Percentiles rank a stretch among this genome's conserved stretches.
Conservation (phyloP, 2,797 vertebrate species). For the Lutjanus argentimaculatus region DNA sequence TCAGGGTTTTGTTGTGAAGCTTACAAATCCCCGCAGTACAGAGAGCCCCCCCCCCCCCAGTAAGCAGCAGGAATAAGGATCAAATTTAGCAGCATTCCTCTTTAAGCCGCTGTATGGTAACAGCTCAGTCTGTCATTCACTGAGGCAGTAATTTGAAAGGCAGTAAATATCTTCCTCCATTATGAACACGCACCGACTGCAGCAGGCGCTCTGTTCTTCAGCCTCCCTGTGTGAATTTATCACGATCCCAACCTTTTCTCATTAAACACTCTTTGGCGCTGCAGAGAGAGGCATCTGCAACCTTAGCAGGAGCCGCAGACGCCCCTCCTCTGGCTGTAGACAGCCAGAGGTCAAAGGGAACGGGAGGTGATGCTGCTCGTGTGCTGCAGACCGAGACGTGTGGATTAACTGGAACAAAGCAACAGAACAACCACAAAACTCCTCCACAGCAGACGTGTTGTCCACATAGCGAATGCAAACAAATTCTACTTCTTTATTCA, state of each 20-base stretch:
- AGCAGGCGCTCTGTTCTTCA: conserved; percentile 29
- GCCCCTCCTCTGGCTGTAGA: conserved; percentile 41
- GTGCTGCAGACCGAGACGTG: conserved; percentile 7
- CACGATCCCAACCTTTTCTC: conserved; percentile 65
- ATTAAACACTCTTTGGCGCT: conserved; percentile 67
- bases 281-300: conserved; percentile 68
- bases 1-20: conserved; percentile 35
- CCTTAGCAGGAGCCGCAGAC: conserved; percentile 64
- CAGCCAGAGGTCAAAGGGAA: conserved; percentile 67
- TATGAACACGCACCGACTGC: conserved; percentile 49
- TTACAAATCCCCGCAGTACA: conserved; percentile 38
- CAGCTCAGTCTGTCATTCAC: conserved; percentile 50
- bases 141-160: conserved; percentile 47
- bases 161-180: conserved; percentile 51
- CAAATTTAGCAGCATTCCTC: conserved; percentile 41
- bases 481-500: neutral
- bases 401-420: conserved; percentile 11
- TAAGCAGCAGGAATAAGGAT: conserved; percentile 36
- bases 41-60: neutral
- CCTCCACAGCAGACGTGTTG: neutral
- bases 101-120: conserved; percentile 42
- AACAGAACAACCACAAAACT: neutral
- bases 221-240: conserved; percentile 52
- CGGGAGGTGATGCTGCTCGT: conserved; percentile 38
- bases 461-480: too few species aligned